phyloP scores from a whole-genome alignment of 2,797 vertebrate genomes.

The Epinephelus malabaricus region DNA sequence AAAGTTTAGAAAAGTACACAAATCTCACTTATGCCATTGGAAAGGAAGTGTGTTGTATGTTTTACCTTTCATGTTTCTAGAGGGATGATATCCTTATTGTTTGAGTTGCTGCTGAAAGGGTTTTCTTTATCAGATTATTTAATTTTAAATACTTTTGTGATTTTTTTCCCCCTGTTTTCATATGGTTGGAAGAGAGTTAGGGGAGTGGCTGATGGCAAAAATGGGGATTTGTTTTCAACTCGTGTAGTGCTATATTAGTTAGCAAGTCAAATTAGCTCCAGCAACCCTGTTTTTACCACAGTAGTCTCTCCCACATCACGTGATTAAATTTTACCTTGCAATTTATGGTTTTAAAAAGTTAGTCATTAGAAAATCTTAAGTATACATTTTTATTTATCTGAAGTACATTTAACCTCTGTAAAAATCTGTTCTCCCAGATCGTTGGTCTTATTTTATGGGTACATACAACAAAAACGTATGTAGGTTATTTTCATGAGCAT shows the following conservation, averaged over 20 bases:
- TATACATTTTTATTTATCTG: neutral
- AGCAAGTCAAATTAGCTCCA: neutral
- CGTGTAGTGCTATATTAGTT: neutral
- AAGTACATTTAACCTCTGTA: neutral
- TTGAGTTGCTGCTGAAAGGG: neutral
- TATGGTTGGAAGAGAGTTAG: neutral
- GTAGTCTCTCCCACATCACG: too few relatives aligned
- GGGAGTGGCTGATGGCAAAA: neutral
- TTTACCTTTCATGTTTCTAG: constrained; percentile 3
- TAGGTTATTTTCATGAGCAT: neutral
- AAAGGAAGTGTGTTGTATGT: constrained; percentile 1
- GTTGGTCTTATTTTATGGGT: neutral
- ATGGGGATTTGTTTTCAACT: neutral
- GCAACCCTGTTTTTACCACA: neutral
- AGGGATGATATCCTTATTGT: neutral
- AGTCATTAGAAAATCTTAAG: neutral
- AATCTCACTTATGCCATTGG: neutral
- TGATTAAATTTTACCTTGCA: neutral
- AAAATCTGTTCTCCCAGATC: neutral
- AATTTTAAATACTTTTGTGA: neutral
- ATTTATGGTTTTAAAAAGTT: neutral
- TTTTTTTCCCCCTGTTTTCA: neutral
- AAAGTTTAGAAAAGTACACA: constrained; percentile 52
- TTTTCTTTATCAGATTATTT: neutral
- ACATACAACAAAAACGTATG: neutral